Base-by-base conservation (phyloP, 2,113 vertebrate species). In the Progne subis region DNA sequence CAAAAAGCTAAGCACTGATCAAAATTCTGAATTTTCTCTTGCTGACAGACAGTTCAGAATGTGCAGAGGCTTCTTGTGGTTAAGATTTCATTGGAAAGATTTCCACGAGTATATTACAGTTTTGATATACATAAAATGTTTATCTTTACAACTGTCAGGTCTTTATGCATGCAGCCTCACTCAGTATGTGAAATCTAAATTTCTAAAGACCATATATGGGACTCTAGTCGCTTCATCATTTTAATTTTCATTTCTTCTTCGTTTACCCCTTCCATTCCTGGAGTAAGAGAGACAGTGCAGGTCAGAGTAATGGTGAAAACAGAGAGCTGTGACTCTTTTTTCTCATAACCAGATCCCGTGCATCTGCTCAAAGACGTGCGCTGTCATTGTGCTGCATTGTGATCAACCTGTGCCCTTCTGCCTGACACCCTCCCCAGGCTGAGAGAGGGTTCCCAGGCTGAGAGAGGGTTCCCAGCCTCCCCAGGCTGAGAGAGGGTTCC, bases 1-100 rank as follows among this genome's bases (percentile, higher is more conserved):
- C 80, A 75, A 91, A 89, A 94, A 96, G 71, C 96, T 77, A 92
- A 95, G 76, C 92, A 43, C 76, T 84, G 88, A 97, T 97, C 96
- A 96, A 93, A 97, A 98, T 93, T 95, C 70, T 88, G 84, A 69
- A 68, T 97, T 97, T 97, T 74, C 68, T 85, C 55, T 94, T 84
- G 85, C 94, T 96, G 95, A 86, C 82, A 93, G 93, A 84, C 78
- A 92, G 77, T 39, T 88, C 72, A 63, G 95, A 96, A 78, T 83
- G 95, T 71, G 53, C 79, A 94, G 96, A 86, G 63, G 67, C 87
- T 97, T 90, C 84, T 94, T 88, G 84, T 85, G 88, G 84, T 94
- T 95, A 79, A 87, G 86, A 95, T 93, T 93, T 93, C 82, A 70
- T 65, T 93, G 68, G 80, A 93, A 94, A 88, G 59, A 47, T 70